These are phyloP conservation scores for Chironomus tentans DNA, from an alignment of 2,888 invertebrate species.

Conservation along the genomic window DNA sequence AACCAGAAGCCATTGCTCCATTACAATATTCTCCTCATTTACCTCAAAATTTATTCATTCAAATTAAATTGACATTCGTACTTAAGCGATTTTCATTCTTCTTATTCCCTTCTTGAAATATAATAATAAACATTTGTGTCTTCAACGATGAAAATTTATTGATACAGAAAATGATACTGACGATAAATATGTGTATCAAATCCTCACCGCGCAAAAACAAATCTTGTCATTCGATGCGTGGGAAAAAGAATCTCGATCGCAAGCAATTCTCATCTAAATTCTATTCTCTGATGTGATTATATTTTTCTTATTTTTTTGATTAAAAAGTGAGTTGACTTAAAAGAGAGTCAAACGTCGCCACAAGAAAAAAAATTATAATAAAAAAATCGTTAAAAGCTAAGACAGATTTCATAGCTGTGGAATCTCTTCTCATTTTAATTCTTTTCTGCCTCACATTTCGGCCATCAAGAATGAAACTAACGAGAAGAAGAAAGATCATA, in stretches of 20 bases:
- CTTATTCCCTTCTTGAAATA: background rate
- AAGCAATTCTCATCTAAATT: background rate
- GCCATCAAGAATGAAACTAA: background rate
- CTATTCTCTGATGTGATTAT: background rate
- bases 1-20: no score
- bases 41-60: no score
- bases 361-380: slow-evolving; percentile 10
- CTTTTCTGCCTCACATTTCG: background rate
- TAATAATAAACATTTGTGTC: background rate
- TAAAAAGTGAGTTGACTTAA: background rate
- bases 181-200: background rate
- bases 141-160: background rate
- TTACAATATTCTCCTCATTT: no score
- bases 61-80: no score
- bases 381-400: slow-evolving; percentile 4
- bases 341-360: background rate
- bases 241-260: slow-evolving; percentile 1
- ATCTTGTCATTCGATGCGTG: slow-evolving; percentile 5
- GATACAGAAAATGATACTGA: background rate
- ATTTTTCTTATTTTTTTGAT: no score
- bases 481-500: background rate
- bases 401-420: background rate
- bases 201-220: background rate
- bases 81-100: background rate
- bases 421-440: background rate